Evolutionary conservation across 2,888 invertebrate species (phyloP).

Genomic region (Alcis repandata): DNA sequence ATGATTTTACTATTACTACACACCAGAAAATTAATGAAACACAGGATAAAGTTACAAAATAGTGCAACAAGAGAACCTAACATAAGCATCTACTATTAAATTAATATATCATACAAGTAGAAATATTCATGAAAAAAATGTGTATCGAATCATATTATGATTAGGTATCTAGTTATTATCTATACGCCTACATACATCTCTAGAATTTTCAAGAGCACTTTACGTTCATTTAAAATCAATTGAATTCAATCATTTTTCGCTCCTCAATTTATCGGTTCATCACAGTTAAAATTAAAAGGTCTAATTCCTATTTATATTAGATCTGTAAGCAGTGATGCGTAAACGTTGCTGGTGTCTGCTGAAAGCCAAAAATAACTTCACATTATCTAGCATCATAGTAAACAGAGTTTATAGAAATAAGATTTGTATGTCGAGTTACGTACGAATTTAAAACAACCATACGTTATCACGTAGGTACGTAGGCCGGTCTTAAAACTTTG

Average conservation of each 20-base stretch:
- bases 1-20: too few relatives aligned
- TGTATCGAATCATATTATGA: too few relatives aligned
- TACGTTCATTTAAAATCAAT: constrained; percentile 8
- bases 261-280: constrained; percentile 10
- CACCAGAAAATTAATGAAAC: too few relatives aligned
- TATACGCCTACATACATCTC: constrained; percentile 4
- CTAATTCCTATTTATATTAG: constrained; percentile 10
- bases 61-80: too few relatives aligned
- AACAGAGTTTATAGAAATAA: constrained; percentile 25
- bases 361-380: constrained; percentile 45
- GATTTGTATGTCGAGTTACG: constrained; percentile 4
- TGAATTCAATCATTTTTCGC: constrained; percentile 12
- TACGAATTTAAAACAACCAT: constrained; percentile 4
- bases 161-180: not conserved
- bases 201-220: constrained; percentile 4
- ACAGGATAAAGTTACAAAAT: too few relatives aligned
- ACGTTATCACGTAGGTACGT: not conserved
- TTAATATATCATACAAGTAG: too few relatives aligned
- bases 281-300: not conserved
- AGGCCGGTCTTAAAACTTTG: too few relatives aligned
- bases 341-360: constrained; percentile 37
- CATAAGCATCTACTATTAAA: too few relatives aligned
- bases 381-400: constrained; percentile 23
- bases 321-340: constrained; percentile 34
- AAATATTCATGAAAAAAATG: too few relatives aligned